These are phyloP conservation scores for Sorex araneus DNA, from an alignment of 2,113 vertebrate species.

Conservation along the genomic window DNA sequence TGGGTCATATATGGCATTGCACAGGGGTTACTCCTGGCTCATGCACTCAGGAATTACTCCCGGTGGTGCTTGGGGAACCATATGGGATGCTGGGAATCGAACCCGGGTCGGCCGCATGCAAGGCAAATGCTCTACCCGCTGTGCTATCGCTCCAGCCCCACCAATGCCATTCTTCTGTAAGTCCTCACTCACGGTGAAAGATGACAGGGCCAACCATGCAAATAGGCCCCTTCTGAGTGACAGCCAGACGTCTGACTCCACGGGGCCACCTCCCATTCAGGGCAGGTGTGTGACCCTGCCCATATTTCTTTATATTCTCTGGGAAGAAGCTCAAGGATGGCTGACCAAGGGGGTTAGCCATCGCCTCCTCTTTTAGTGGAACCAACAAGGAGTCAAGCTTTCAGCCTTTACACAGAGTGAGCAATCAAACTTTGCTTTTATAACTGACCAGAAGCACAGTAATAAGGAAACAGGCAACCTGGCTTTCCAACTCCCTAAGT, in stretches of 20 bases:
- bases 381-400: neutral
- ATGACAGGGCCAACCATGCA: neutral
- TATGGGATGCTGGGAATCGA: no score
- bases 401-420: neutral
- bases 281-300: neutral
- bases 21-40: no score
- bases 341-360: neutral
- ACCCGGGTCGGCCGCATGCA: no score
- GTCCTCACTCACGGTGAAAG: neutral
- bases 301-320: neutral
- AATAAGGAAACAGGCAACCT: no score
- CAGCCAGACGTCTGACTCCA: neutral
- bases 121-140: no score
- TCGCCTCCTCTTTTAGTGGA: neutral
- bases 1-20: no score
- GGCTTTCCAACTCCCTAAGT: constrained; percentile 21
- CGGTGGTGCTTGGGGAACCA: no score
- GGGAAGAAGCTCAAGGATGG: neutral
- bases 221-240: neutral
- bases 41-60: no score
- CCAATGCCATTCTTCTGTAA: neutral
- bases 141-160: no score
- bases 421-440: neutral
- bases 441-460: neutral
- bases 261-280: neutral